phyloP scores from a whole-genome alignment of 2,888 invertebrate genomes.

The Stegana nigrithorax region DNA sequence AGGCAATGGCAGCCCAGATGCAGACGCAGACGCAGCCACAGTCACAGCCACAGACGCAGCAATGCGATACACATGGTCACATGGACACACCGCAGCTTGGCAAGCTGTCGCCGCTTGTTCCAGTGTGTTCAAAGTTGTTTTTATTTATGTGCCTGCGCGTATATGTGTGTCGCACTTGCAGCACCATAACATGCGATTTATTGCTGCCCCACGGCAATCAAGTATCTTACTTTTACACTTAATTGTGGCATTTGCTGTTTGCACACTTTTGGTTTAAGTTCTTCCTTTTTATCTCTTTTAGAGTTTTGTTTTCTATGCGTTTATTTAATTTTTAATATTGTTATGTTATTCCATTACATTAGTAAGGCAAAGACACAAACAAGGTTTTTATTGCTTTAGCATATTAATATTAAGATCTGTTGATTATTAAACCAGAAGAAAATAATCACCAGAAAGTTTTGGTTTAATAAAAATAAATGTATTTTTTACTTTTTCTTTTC shows the following conservation, averaged over 20 bases:
- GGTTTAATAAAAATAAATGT: no score
- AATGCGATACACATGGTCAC: background rate
- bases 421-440: no score
- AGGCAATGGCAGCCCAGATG: background rate
- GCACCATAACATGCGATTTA: conserved; percentile 32
- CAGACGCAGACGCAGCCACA: background rate
- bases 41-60: background rate
- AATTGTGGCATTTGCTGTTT: conserved; percentile 37
- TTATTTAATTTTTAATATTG: conserved; percentile 41
- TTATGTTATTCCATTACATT: no score
- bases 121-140: background rate
- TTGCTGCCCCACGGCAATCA: conserved; percentile 29
- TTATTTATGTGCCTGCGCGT: no score
- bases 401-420: no score
- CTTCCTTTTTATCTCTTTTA: no score
- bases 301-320: no score
- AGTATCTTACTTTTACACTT: conserved; percentile 46
- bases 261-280: no score
- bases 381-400: no score
- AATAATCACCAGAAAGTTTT: no score
- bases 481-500: no score
- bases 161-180: background rate
- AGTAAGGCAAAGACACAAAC: no score
- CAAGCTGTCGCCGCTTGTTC: background rate
- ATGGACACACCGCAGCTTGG: background rate